Evolutionary conservation across 2,797 vertebrate species (phyloP).

Genomic region (Astyanax mexicanus): DNA sequence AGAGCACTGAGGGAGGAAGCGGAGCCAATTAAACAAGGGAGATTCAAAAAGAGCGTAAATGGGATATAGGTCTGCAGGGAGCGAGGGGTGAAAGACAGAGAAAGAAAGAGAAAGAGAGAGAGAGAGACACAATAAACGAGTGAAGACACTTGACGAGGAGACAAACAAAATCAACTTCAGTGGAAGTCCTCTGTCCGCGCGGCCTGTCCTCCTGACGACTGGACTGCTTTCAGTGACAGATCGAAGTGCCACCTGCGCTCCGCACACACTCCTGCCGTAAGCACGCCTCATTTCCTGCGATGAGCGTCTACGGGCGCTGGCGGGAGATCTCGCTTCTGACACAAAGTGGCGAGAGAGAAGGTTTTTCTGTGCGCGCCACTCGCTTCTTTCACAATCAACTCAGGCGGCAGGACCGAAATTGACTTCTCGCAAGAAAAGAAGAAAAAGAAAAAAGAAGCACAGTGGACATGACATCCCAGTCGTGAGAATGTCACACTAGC

Average conservation of each 20-base stretch:
- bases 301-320: constrained; percentile 65
- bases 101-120: constrained; percentile 16
- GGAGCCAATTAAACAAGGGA: constrained; percentile 74
- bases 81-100: neutral
- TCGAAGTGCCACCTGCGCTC: constrained; percentile 68
- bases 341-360: constrained; percentile 27
- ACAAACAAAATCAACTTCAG: constrained; percentile 38
- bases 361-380: constrained; percentile 42
- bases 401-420: constrained; percentile 71
- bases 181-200: constrained; percentile 17
- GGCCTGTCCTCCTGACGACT: constrained; percentile 42
- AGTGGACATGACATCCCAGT: constrained; percentile 47
- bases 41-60: constrained; percentile 55
- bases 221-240: constrained; percentile 64
- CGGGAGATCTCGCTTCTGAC: constrained; percentile 37
- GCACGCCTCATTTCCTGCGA: constrained; percentile 75
- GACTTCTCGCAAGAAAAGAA: constrained; percentile 59
- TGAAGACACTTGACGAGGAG: constrained; percentile 17
- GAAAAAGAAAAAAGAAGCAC: constrained; percentile 30
- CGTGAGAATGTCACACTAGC: constrained; percentile 39
- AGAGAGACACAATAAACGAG: constrained; percentile 7
- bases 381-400: constrained; percentile 69
- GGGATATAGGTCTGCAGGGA: constrained; percentile 59
- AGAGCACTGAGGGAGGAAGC: constrained; percentile 47
- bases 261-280: constrained; percentile 67